These are phyloP conservation scores for Leptopilina drosophilae DNA, from an alignment of 2,888 invertebrate genomes.

Conservation along the genomic window DNA sequence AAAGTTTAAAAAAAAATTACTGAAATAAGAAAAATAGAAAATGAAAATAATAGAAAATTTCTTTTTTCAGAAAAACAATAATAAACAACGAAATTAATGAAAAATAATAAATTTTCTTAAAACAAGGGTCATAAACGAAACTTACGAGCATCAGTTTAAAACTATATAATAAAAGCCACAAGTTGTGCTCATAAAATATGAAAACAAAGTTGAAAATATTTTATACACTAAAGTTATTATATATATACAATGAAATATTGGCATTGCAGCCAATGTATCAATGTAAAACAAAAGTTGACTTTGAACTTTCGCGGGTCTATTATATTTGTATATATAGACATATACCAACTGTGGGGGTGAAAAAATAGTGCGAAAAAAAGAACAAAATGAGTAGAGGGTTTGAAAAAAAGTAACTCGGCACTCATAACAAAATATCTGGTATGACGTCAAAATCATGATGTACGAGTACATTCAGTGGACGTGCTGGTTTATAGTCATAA, in stretches of 20 bases:
- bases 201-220: background rate
- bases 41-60: too few species aligned
- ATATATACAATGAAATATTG: conserved; percentile 5
- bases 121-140: too few species aligned
- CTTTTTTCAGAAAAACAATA: too few species aligned
- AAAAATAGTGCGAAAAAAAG: background rate
- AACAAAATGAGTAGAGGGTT: background rate
- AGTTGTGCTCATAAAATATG: background rate
- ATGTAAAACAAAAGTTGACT: background rate
- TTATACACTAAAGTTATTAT: background rate
- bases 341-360: background rate
- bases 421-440: conserved; percentile 19
- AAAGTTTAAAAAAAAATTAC: too few species aligned
- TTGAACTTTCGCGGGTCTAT: background rate
- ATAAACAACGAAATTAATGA: background rate
- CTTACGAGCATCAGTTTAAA: too few species aligned
- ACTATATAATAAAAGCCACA: too few species aligned
- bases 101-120: background rate
- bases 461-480: conserved; percentile 46
- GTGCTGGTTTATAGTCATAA: conserved; percentile 48
- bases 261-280: background rate
- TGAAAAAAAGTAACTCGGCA: conserved; percentile 13
- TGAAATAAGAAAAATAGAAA: too few species aligned
- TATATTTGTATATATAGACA: background rate
- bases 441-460: conserved; percentile 52